Conservation (phyloP, 1,140 invertebrate species). For the Cyclargus thomasi region DNA sequence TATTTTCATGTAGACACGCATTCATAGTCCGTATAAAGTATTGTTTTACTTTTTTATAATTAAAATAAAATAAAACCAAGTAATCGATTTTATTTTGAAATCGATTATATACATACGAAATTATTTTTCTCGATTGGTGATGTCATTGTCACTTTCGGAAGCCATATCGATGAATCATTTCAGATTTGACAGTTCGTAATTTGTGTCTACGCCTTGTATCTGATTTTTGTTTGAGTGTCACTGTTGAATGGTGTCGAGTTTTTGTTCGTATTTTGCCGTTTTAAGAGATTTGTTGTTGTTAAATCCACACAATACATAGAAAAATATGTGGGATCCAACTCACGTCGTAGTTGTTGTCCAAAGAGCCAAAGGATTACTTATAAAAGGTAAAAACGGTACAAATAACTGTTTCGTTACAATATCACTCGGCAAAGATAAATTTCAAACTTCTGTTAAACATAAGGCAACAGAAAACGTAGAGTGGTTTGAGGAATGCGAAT, state of each 20-base stretch:
- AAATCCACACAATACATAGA: constrained; percentile 1
- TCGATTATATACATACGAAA: not conserved
- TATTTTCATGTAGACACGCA: no score
- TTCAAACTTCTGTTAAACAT: constrained; percentile 95
- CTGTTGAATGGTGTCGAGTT: not conserved
- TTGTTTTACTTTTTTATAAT: no score
- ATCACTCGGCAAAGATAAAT: constrained; percentile 95
- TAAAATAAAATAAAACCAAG: no score
- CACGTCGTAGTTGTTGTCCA: constrained; percentile 90
- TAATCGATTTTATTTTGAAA: no score
- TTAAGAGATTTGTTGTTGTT: constrained; percentile 11
- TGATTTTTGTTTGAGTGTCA: constrained; percentile 3
- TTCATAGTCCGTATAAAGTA: no score
- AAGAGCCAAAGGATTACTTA: constrained; percentile 81
- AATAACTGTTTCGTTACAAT: constrained; percentile 98
- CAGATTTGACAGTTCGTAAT: not conserved
- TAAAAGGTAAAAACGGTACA: constrained; percentile 92
- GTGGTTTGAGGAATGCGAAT: constrained; percentile 97
- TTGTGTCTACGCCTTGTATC: constrained; percentile 5
- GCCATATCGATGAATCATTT: constrained; percentile 1
- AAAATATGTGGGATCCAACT: constrained; percentile 87
- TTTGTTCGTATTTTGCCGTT: constrained; percentile 5
- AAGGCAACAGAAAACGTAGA: constrained; percentile 88
- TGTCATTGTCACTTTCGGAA: not conserved
- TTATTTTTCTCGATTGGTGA: not conserved